Conservation (phyloP, 2,797 vertebrate genomes). For the Todus mexicanus region DNA sequence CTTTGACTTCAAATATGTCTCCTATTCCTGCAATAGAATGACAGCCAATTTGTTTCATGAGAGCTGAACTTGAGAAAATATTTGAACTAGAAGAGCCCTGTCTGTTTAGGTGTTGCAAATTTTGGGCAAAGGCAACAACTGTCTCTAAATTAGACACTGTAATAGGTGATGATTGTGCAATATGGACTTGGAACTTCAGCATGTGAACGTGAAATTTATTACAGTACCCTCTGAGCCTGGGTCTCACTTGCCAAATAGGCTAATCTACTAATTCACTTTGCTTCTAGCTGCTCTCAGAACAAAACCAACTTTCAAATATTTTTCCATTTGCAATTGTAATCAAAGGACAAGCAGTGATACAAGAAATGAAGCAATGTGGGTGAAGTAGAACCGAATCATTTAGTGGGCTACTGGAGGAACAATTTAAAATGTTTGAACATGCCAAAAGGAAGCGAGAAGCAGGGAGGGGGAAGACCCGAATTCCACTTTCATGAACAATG, state of each 20-base stretch:
- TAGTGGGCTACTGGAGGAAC: conserved; percentile 65
- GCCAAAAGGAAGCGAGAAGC: conserved; percentile 35
- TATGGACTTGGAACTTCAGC: not conserved
- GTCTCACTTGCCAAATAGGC: conserved; percentile 46
- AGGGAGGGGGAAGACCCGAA: not conserved
- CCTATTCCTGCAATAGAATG: not conserved
- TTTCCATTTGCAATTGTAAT: conserved; percentile 69
- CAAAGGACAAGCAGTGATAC: conserved; percentile 68
- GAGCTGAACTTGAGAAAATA: not conserved
- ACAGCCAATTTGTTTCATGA: not conserved
- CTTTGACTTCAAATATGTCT: not conserved
- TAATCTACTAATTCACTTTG: conserved; percentile 44
- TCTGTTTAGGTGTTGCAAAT: conserved; percentile 4
- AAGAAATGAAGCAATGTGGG: conserved; percentile 68
- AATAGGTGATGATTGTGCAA: conserved; percentile 31
- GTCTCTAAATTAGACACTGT: not conserved
- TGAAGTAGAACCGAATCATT: conserved; percentile 71
- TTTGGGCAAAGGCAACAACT: not conserved
- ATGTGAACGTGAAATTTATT: not conserved
- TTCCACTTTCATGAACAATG: not conserved
- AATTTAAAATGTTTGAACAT: conserved; percentile 42
- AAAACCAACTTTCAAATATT: conserved; percentile 29
- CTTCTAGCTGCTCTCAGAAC: conserved; percentile 52
- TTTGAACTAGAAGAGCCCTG: not conserved
- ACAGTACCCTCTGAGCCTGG: not conserved